These are phyloP conservation scores for Acanthaster planci DNA, from an alignment of 35 echinoderm and acorn worm species.

Conservation along the genomic window DNA sequence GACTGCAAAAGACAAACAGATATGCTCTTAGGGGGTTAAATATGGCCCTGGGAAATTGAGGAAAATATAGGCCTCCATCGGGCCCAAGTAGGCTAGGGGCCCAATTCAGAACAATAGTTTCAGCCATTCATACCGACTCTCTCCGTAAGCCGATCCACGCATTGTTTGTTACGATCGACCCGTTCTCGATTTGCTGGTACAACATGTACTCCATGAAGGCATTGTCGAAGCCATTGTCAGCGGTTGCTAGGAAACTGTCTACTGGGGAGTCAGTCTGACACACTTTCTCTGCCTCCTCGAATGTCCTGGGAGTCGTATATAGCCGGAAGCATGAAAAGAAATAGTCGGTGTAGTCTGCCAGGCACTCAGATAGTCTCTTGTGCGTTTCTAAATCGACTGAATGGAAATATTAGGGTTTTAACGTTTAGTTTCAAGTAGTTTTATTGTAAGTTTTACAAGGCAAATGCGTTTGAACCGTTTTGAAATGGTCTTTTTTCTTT, in stretches of 20 bases:
- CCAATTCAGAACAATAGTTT: neutral
- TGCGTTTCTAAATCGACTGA: too few relatives aligned
- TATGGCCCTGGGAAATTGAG: too few relatives aligned
- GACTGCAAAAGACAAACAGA: too few relatives aligned
- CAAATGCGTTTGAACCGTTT: neutral
- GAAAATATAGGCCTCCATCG: too few relatives aligned
- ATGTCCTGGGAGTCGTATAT: neutral
- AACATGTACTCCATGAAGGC: neutral
- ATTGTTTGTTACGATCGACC: neutral
- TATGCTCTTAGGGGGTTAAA: too few relatives aligned
- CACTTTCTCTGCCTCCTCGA: neutral
- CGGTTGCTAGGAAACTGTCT: neutral
- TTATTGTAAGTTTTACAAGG: neutral
- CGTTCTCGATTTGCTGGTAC: neutral
- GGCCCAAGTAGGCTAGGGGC: neutral
- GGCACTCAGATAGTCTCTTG: neutral
- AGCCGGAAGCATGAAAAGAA: neutral
- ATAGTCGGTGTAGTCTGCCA: neutral
- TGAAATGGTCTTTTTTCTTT: neutral
- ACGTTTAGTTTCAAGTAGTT: neutral
- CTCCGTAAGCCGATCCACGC: neutral
- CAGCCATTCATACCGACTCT: neutral
- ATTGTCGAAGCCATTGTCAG: constrained; percentile 2
- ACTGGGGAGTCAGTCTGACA: neutral
- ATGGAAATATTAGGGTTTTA: neutral